Evolutionary conservation across 2,797 vertebrate genomes (phyloP).

Genomic region (Alectoris magna): DNA sequence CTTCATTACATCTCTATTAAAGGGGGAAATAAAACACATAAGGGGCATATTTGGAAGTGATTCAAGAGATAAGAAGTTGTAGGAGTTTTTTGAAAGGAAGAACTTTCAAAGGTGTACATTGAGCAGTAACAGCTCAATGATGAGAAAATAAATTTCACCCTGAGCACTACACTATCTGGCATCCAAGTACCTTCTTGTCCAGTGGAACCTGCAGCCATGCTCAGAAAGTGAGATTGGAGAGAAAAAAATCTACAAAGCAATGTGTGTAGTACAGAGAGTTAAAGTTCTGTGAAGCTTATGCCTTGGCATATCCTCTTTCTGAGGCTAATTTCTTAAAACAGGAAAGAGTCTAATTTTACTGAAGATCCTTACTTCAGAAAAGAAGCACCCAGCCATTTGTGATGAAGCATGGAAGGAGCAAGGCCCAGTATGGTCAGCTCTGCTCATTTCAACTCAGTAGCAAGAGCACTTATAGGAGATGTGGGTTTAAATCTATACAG

Average conservation of each 20-base stretch:
- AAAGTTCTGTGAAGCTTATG: background rate
- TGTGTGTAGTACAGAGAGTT: background rate
- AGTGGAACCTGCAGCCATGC: background rate
- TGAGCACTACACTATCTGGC: background rate
- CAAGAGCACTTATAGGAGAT: fast-evolving
- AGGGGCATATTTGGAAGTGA: background rate
- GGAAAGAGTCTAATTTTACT: background rate
- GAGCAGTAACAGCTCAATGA: background rate
- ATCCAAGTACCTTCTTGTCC: background rate
- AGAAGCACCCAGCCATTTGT: background rate
- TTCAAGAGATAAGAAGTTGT: background rate
- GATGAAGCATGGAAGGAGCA: background rate
- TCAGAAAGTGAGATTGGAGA: background rate
- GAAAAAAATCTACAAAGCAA: background rate
- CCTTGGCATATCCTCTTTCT: background rate
- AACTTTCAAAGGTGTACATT: background rate
- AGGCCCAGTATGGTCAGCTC: background rate
- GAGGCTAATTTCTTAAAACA: background rate
- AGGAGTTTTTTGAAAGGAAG: background rate
- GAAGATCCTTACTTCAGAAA: background rate
- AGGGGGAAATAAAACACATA: background rate
- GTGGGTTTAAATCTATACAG: background rate
- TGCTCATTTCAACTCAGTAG: background rate
- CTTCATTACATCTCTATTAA: background rate
- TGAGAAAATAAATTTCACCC: background rate